phyloP scores from a whole-genome alignment of 1,140 invertebrate species.

The Zaprionus capensis region DNA sequence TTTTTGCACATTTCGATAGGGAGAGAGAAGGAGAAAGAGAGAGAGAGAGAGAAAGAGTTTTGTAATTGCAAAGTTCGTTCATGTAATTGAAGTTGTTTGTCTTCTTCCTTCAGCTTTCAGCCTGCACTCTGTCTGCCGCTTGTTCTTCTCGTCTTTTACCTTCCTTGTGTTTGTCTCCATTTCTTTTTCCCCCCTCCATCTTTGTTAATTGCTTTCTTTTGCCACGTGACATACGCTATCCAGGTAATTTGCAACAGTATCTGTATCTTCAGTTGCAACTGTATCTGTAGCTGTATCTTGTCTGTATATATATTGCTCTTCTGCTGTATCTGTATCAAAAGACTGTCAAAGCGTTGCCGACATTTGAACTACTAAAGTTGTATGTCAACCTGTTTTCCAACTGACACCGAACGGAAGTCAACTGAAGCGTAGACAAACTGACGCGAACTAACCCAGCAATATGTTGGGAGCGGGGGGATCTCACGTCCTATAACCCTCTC shows the following conservation, averaged over 20 bases:
- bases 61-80: conserved; percentile 66
- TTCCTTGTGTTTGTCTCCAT: background rate
- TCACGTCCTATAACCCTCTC: too few relatives aligned
- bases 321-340: conserved; percentile 9
- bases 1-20: conserved; percentile 31
- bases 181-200: conserved; percentile 7
- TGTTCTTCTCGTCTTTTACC: background rate
- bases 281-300: conserved; percentile 14
- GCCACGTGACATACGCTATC: conserved; percentile 24
- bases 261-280: conserved; percentile 14
- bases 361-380: conserved; percentile 69
- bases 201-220: conserved; percentile 31
- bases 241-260: conserved; percentile 27
- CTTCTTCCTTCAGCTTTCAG: conserved; percentile 14
- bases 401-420: conserved; percentile 49
- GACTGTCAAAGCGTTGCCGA: conserved; percentile 26
- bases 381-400: conserved; percentile 71
- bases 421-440: conserved; percentile 36
- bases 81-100: conserved; percentile 53
- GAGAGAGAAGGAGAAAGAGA: background rate
- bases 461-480: background rate
- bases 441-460: conserved; percentile 1
- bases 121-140: background rate
- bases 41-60: conserved; percentile 18
- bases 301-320: background rate